Percentiles rank a stretch among this genome's conserved stretches.
Evolutionary conservation across 2,797 vertebrate genomes (phyloP).

Genomic region (Lepidocolaptes lacrymiger): DNA sequence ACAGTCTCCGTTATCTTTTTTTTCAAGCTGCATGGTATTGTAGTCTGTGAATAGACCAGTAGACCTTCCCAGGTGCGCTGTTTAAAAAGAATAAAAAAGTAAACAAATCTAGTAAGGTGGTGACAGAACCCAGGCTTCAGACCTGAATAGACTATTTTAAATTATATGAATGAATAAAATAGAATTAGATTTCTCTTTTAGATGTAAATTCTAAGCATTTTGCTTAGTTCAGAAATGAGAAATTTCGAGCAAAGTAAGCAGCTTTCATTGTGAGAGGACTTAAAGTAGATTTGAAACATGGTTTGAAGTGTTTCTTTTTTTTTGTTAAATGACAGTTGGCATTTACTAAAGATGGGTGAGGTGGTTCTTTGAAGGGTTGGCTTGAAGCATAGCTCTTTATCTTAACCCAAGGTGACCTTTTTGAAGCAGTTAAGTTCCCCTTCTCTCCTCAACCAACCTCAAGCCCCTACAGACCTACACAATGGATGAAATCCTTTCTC

Average conservation of each 20-base stretch:
- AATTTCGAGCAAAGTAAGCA: conserved; percentile 9
- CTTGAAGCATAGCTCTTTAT: conserved; percentile 57
- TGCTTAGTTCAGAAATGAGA: background rate
- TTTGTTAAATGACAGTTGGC: conserved; percentile 39
- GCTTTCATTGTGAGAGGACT: conserved; percentile 16
- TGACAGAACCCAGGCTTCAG: background rate
- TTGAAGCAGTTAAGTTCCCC: conserved; percentile 52
- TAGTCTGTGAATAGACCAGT: background rate
- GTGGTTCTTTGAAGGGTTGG: conserved; percentile 56
- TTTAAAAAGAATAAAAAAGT: background rate
- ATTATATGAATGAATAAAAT: background rate
- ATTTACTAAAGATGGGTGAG: conserved; percentile 56
- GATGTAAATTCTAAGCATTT: conserved; percentile 8
- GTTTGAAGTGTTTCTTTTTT: conserved; percentile 39
- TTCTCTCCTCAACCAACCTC: conserved; percentile 10
- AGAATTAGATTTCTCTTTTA: conserved; percentile 17
- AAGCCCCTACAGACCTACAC: conserved; percentile 32
- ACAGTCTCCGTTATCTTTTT: background rate
- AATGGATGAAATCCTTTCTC: conserved; percentile 41
- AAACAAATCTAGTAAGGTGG: background rate
- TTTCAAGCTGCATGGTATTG: background rate
- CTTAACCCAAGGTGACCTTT: conserved; percentile 60
- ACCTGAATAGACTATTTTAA: background rate
- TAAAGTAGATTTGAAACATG: conserved; percentile 29
- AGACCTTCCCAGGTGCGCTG: background rate